Base-by-base conservation (phyloP, 2,888 invertebrate genomes). In the Hemaris fuciformis region DNA sequence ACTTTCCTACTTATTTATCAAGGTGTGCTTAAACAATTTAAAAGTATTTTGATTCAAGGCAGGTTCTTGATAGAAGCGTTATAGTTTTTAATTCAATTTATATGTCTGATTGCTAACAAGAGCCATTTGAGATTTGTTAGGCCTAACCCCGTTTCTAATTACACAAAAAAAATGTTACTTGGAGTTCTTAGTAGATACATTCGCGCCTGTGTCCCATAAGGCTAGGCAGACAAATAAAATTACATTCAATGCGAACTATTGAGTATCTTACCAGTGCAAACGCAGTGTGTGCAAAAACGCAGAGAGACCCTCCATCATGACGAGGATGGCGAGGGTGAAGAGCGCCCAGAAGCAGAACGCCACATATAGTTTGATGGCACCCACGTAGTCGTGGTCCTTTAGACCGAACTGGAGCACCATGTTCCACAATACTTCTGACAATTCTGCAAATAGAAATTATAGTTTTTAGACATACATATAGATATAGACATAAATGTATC, bases 291-390 rank as follows among this genome's bases (percentile, higher is more conserved):
- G 99, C 73, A 99, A 93, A 94, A 99, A 99, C 45, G 99, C 99
- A 10, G 99, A 99, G 13, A 99, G 94, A 3, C 99, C 99, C 93
- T 99, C 99, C 98, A 99, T 99, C 79, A 99, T 94, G 68, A 99
- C 97, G 65, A 99, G 94, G 84, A 99, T 99, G 76, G 97, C 97
- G 48, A 99, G 93, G 0, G 99, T 99, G 69, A 99, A 95, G 31
- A 94, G 93, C 58, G 97, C 96, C 98, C 99, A 99, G 79, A 96
- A 95, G 62, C 95, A 95, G 92, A 99, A 99, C 43, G 98, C 94
- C 20, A 96, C 87, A 92, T 95, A 98, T 58, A 99, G 88, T 64
- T 96, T 90, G 61, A 97, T 91, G 56, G 95, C 95, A 59, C 97
- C 97, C 18, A 93, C 80, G 93, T 96, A 97, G 62, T 93, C 93